Conservation (phyloP, 1,140 invertebrate genomes). For the Cydia amplana region DNA sequence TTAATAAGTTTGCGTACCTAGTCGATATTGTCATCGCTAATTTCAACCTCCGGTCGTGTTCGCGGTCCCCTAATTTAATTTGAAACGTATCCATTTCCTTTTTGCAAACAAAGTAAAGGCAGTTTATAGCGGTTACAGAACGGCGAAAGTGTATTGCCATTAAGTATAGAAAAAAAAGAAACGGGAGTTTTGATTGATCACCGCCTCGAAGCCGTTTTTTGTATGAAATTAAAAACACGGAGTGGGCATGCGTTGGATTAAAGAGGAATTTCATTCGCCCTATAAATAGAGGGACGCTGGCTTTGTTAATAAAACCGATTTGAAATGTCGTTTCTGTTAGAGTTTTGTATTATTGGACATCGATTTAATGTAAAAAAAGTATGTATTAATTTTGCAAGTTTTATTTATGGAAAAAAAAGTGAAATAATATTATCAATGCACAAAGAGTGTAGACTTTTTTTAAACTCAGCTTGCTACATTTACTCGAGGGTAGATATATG, state of each 20-base stretch:
- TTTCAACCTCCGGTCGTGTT: neutral
- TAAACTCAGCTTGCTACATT: neutral
- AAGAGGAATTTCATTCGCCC: slow-evolving; percentile 71
- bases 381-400: no score
- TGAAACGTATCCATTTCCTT: slow-evolving; percentile 73
- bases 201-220: slow-evolving; percentile 73
- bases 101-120: slow-evolving; percentile 74
- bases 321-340: neutral
- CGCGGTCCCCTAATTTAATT: slow-evolving; percentile 62
- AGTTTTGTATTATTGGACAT: slow-evolving; percentile 45
- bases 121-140: slow-evolving; percentile 75
- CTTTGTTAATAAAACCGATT: slow-evolving; percentile 56
- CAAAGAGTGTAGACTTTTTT: no score
- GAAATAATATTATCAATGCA: no score
- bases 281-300: slow-evolving; percentile 59
- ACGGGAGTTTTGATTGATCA: slow-evolving; percentile 77
- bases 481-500: neutral
- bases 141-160: slow-evolving; percentile 75
- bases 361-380: slow-evolving; percentile 40
- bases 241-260: slow-evolving; percentile 75
- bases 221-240: slow-evolving; percentile 78
- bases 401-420: no score
- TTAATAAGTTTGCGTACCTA: no score
- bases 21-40: neutral
- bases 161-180: slow-evolving; percentile 71